Conservation (phyloP, 2,797 vertebrate species). For the Myotis daubentonii region DNA sequence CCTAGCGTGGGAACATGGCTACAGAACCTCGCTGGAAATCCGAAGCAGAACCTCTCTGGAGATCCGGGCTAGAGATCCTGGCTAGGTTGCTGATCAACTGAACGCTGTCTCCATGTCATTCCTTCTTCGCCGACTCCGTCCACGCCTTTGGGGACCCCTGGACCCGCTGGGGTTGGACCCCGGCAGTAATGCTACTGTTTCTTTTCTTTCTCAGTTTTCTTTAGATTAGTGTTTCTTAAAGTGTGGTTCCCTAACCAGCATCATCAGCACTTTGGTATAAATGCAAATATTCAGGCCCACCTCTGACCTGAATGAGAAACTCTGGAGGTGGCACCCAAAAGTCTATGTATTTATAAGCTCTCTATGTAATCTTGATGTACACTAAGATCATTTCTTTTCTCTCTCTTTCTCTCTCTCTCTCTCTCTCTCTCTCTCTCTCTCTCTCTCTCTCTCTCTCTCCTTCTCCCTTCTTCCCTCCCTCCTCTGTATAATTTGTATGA, state of each 20-base stretch:
- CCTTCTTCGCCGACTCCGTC: no score
- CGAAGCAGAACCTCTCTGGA: no score
- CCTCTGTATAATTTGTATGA: neutral
- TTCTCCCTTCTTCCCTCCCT: neutral
- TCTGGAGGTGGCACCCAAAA: neutral
- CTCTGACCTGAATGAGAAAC: neutral
- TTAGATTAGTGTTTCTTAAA: conserved; percentile 21
- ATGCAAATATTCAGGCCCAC: neutral
- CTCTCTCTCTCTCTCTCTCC: neutral
- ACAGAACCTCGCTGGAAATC: no score
- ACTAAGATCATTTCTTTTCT: neutral
- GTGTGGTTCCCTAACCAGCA: neutral
- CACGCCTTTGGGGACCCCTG: no score
- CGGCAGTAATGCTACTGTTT: neutral
- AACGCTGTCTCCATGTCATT: no score
- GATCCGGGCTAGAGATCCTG: no score
- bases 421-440: neutral
- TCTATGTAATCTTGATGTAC: neutral
- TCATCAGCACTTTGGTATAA: neutral
- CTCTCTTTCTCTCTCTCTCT: no score
- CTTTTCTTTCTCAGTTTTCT: conserved; percentile 11
- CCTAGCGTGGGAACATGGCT: no score
- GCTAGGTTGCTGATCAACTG: no score
- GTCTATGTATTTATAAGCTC: neutral
- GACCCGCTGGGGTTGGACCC: no score